Base-by-base conservation (phyloP, 2,113 vertebrate genomes). In the Anoura caudifer region DNA sequence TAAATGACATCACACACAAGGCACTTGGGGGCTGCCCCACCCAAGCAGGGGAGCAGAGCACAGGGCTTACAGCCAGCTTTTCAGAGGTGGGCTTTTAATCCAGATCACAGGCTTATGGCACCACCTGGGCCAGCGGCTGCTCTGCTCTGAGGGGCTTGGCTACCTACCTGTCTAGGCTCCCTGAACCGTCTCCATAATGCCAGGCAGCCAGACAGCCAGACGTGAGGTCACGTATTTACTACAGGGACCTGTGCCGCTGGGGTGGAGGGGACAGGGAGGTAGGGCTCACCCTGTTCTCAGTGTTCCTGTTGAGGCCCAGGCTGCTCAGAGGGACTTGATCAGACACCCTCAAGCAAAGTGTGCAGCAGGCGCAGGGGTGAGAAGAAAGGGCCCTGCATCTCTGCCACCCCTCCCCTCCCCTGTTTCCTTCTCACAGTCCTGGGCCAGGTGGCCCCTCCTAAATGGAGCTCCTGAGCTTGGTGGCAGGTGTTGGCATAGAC, bases 141-240 rank as follows among this genome's bases (percentile, higher is more conserved):
- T 75, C 22, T 13, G 1, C 0, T 6, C n/a, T 15, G 50, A 83
- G 31, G 59, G 59, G 16, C 31, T 45, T 31, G 28, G 70, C 17
- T 69, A 20, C 67, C 90, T 85, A 94, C 91, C 88, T 92, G 76
- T 94, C 91, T 76, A 31, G 76, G 81, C 45, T 95, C 76, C 94
- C 96, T 97, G 96, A 94, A 94, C 31, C 24, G 24, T n/a, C 24
- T 95, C 97, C 97, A 97, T 91, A 76, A 91, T 88, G 87, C 91
- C 88, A 95, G 88, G 81, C 85, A 94, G 95, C 85, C 94, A 97
- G 96, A 97, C 88, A 94, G 95, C 85, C 94, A 97, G 96, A 97
- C 88, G 3, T 98, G 97, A 97, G 47, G 72, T 98, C 95, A 97
- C 95, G n/a, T 63, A 20, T 96, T 98, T 97, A 92, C 43, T 8